Evolutionary conservation across 2,888 invertebrate species (phyloP).

Genomic region (Drosophila subsilvestris): DNA sequence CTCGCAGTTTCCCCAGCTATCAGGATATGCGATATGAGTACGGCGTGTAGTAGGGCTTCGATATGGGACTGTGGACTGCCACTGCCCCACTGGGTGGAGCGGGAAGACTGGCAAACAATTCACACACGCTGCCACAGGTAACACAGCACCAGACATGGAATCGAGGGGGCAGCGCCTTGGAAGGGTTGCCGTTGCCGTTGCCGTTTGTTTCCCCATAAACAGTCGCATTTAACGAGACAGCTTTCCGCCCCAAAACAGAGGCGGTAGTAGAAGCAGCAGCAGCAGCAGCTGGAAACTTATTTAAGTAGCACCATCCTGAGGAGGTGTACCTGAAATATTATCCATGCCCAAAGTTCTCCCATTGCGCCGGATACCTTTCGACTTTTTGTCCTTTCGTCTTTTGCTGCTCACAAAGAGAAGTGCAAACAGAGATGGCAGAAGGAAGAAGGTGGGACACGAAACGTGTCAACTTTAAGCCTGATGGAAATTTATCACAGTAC

Average conservation of each 20-base stretch:
- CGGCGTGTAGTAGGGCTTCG: conserved; percentile 37
- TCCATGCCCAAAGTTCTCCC: conserved; percentile 43
- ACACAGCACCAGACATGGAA: conserved; percentile 41
- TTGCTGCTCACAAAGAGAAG: conserved; percentile 22
- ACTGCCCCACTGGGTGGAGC: not conserved
- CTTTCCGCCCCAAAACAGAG: conserved; percentile 18
- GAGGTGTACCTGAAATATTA: conserved; percentile 59
- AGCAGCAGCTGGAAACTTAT: conserved; percentile 52
- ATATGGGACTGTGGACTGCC: not conserved
- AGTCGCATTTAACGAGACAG: conserved; percentile 66
- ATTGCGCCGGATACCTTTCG: conserved; percentile 27
- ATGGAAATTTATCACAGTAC: conserved; percentile 67
- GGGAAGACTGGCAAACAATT: conserved; percentile 56
- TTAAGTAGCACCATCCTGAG: conserved; percentile 64
- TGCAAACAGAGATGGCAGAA: conserved; percentile 34
- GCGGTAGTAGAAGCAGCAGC: not conserved
- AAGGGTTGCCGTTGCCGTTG: conserved; percentile 44
- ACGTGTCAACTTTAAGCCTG: conserved; percentile 63
- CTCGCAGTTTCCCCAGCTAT: not conserved
- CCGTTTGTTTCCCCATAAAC: conserved; percentile 65
- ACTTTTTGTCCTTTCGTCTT: conserved; percentile 2
- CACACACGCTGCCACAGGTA: conserved; percentile 43
- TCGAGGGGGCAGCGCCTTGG: not conserved
- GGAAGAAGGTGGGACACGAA: conserved; percentile 33
- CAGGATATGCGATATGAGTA: conserved; percentile 19